A percentile compares a stretch with the other conserved stretches of the same genome.
Conservation (phyloP, 2,797 vertebrate genomes). For the Pogonophryne albipinna region DNA sequence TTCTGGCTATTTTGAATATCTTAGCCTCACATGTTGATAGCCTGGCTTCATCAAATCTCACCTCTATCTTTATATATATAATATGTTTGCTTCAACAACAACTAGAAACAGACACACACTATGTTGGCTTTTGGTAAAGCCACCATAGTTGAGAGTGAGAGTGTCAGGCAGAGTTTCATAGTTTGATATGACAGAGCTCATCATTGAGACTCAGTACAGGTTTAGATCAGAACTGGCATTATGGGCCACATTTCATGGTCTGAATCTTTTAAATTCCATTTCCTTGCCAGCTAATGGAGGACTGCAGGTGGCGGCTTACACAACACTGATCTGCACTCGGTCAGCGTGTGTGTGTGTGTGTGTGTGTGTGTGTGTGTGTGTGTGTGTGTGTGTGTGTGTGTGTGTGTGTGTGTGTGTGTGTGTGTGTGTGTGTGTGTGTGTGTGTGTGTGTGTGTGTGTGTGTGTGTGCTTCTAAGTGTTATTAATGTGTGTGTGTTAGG, state of each 20-base stretch:
- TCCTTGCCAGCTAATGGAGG: slow-evolving; percentile 62
- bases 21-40: background rate
- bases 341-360: slow-evolving; percentile 7
- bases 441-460: background rate
- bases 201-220: slow-evolving; percentile 71
- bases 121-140: background rate
- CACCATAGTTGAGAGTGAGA: slow-evolving; percentile 3
- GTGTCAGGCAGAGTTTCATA: slow-evolving; percentile 39
- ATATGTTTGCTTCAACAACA: background rate
- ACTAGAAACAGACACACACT: background rate
- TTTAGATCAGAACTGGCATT: slow-evolving; percentile 63
- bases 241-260: slow-evolving; percentile 76
- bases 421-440: no score
- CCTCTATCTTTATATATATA: slow-evolving; percentile 5
- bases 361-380: no score
- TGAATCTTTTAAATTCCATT: slow-evolving; percentile 70
- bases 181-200: slow-evolving; percentile 55
- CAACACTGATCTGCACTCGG: slow-evolving; percentile 52
- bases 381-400: no score
- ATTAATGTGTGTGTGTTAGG: background rate
- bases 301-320: slow-evolving; percentile 65
- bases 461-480: slow-evolving; percentile 5
- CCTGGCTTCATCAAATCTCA: background rate
- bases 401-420: no score
- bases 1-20: background rate